Conservation (phyloP, 2,113 vertebrate species). For the Rhegmatorhina hoffmannsi region DNA sequence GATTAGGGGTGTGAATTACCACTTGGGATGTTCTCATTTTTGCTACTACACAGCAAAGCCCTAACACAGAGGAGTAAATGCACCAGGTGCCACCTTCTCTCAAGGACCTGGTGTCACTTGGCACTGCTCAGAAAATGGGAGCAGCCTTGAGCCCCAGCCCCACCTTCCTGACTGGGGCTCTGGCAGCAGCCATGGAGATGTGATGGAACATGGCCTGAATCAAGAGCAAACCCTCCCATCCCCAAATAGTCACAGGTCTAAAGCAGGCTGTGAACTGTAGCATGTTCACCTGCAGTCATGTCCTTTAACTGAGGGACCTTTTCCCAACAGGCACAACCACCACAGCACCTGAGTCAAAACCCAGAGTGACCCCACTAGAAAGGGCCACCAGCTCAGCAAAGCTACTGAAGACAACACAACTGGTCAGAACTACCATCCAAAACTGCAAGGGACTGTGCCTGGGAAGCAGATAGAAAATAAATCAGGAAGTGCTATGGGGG, state of each 20-base stretch:
- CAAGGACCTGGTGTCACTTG: neutral
- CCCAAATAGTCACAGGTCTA: neutral
- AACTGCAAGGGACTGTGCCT: neutral
- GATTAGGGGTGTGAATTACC: rapidly evolving
- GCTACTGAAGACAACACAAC: neutral
- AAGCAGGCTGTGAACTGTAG: neutral
- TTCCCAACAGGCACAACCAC: neutral
- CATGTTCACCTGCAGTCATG: neutral
- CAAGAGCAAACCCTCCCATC: neutral
- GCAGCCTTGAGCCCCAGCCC: neutral
- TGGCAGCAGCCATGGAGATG: neutral
- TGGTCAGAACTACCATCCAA: neutral
- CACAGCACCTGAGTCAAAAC: neutral
- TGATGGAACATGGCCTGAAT: rapidly evolving
- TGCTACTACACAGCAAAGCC: neutral
- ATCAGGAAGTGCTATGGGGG: neutral
- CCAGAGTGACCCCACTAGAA: rapidly evolving
- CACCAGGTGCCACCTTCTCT: neutral
- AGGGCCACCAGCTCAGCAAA: neutral
- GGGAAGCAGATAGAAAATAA: neutral
- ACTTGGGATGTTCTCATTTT: neutral
- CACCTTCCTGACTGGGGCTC: neutral
- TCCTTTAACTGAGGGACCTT: rapidly evolving
- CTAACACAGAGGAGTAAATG: neutral
- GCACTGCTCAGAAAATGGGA: neutral